Conservation (phyloP, 2,113 vertebrate genomes). For the Toxotes chatareus region DNA sequence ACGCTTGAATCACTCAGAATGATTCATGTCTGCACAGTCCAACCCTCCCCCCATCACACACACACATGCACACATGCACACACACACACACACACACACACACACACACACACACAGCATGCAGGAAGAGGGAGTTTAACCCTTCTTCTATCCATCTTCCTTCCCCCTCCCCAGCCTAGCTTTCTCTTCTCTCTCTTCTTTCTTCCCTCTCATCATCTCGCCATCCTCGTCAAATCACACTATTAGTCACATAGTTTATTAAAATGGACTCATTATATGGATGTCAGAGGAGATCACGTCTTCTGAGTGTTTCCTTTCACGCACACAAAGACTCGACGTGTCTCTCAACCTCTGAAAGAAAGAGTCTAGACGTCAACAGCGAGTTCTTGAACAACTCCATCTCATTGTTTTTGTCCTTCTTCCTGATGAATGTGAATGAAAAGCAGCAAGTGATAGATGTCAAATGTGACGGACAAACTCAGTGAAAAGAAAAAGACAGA, state of each 20-base stretch:
- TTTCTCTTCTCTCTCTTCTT: slow-evolving; percentile 3
- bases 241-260: slow-evolving; percentile 79
- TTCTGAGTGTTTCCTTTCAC: slow-evolving; percentile 60
- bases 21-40: slow-evolving; percentile 93
- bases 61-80: slow-evolving; percentile 13
- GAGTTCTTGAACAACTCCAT: slow-evolving; percentile 32
- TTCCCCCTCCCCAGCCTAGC: slow-evolving; percentile 4
- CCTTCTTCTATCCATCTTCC: slow-evolving; percentile 85
- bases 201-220: slow-evolving; percentile 51
- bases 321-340: slow-evolving; percentile 36
- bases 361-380: slow-evolving; percentile 27
- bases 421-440: slow-evolving; percentile 3
- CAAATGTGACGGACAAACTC: slow-evolving; percentile 11
- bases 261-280: slow-evolving; percentile 75
- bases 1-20: slow-evolving; percentile 96
- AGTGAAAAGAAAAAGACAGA: neutral
- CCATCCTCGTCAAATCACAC: slow-evolving; percentile 70
- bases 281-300: slow-evolving; percentile 73
- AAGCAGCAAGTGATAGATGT: neutral
- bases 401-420: neutral
- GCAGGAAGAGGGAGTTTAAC: slow-evolving; percentile 89
- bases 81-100: slow-evolving; percentile 42
- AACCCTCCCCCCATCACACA: slow-evolving; percentile 84
- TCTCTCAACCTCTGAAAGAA: slow-evolving; percentile 38
- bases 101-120: slow-evolving; percentile 37